phyloP scores from a whole-genome alignment of 1,140 invertebrate genomes.

The Bombus waltoni region DNA sequence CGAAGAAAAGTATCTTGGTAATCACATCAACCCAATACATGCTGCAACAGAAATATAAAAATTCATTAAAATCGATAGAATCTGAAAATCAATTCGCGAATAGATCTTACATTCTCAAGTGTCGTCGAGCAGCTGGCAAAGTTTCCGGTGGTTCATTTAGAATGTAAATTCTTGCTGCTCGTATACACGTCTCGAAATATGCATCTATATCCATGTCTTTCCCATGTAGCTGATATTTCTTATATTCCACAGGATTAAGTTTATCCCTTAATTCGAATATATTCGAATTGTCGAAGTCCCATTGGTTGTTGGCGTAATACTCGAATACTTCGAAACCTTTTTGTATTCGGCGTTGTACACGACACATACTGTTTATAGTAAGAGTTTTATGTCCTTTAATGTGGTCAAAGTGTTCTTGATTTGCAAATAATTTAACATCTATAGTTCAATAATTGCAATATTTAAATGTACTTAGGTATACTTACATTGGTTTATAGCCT shows the following conservation, averaged over 20 bases:
- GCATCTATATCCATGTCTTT: slow-evolving; percentile 87
- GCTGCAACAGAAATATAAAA: slow-evolving; percentile 76
- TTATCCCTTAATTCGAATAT: slow-evolving; percentile 81
- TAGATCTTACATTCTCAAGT: slow-evolving; percentile 88
- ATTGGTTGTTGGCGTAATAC: slow-evolving; percentile 93
- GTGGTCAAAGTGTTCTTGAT: neutral
- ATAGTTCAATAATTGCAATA: neutral
- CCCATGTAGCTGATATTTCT: slow-evolving; percentile 88
- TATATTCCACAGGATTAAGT: slow-evolving; percentile 86
- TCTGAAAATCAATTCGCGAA: slow-evolving; percentile 29
- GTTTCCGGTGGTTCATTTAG: slow-evolving; percentile 93
- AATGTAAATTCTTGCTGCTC: slow-evolving; percentile 89
- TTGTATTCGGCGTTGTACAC: slow-evolving; percentile 89
- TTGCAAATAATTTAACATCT: neutral
- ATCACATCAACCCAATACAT: slow-evolving; percentile 85
- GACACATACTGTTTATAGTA: slow-evolving; percentile 84
- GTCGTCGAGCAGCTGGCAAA: slow-evolving; percentile 87
- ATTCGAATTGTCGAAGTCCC: slow-evolving; percentile 90
- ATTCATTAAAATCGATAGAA: neutral
- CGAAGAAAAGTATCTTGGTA: slow-evolving; percentile 80
- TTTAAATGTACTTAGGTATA: slow-evolving; percentile 1
- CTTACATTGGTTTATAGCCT: slow-evolving; percentile 93
- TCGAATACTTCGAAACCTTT: slow-evolving; percentile 94
- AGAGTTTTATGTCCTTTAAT: slow-evolving; percentile 14
- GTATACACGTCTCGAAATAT: slow-evolving; percentile 89